Conservation (phyloP, 2,888 invertebrate genomes). For the Rhaphigaster nebulosa region DNA sequence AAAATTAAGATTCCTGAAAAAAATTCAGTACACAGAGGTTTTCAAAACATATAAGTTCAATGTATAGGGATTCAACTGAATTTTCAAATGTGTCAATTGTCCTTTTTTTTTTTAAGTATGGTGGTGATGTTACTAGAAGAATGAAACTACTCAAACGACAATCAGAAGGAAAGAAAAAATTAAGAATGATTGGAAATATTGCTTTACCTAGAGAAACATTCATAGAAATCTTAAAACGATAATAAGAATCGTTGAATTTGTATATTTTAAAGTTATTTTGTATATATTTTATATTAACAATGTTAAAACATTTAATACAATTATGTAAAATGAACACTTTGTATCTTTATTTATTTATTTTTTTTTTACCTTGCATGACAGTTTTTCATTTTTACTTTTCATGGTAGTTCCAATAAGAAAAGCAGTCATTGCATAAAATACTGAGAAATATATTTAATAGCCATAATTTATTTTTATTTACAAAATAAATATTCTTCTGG, state of each 20-base stretch:
- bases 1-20: not conserved
- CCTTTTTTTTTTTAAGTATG: slow-evolving; percentile 77
- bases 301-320: not conserved
- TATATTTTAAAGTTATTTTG: not conserved
- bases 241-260: slow-evolving; percentile 63
- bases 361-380: no score
- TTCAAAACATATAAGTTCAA: not conserved
- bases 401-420: no score
- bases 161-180: slow-evolving; percentile 93
- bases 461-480: no score
- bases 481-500: no score
- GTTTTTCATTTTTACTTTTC: not conserved
- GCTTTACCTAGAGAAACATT: slow-evolving; percentile 94
- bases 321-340: not conserved
- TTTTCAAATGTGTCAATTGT: not conserved
- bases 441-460: no score
- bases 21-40: not conserved
- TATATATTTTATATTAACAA: not conserved
- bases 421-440: not conserved
- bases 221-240: slow-evolving; percentile 88
- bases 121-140: slow-evolving; percentile 90
- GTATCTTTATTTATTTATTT: not conserved
- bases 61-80: no score
- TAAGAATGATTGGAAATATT: slow-evolving; percentile 93
- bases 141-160: slow-evolving; percentile 92